Base-by-base conservation (phyloP, 2,797 vertebrate genomes). In the Hydrocynus forskahlii region DNA sequence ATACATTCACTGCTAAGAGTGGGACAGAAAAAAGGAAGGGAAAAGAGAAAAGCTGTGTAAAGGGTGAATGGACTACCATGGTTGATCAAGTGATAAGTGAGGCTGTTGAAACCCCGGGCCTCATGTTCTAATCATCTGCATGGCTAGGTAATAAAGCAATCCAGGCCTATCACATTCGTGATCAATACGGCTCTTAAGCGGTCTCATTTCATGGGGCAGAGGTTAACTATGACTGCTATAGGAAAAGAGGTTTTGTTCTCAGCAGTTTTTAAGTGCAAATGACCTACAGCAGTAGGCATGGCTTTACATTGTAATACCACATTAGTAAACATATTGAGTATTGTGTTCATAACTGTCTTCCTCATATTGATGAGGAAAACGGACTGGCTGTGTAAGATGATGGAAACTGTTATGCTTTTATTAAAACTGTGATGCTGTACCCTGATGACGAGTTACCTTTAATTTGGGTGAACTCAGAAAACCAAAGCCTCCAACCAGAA, bases 81-180 rank as follows among this genome's bases (percentile, higher is more conserved):
- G 80, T 72, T 79, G 45, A 71, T 48, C 59, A 73, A 72, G 67
- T 79, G 45, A 71, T 73, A 64, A 71, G 66, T 76, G 55, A 38
- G 29, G 25, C n/a, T 60, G 75, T 71, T 64, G 57, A 76, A 66
- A 71, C 55, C 52, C 59, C 25, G 17, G 13, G 78, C 59, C 38
- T 52, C 29, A 29, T 76, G 73, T 29, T 73, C 57, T 59, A 64
- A 69, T 74, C 80, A 73, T 82, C 54, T 29, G 43, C 66, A 76
- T 23, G 80, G 50, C 21, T 67, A 66, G 78, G 43, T 78, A 82
- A 81, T 85, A 85, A 85, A 83, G 9, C 45, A 71, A 75, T 78
- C 79, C 38, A 62, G 75, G 55, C 35, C 57, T 64, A 75, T 80
- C 69, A 80, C 76, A 35, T 75, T 59, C 45, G 52, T 57, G 75